Percentiles rank a stretch among this genome's conserved stretches.
phyloP scores from a whole-genome alignment of 2,888 invertebrate species.

The Oxystoma pomonae region DNA sequence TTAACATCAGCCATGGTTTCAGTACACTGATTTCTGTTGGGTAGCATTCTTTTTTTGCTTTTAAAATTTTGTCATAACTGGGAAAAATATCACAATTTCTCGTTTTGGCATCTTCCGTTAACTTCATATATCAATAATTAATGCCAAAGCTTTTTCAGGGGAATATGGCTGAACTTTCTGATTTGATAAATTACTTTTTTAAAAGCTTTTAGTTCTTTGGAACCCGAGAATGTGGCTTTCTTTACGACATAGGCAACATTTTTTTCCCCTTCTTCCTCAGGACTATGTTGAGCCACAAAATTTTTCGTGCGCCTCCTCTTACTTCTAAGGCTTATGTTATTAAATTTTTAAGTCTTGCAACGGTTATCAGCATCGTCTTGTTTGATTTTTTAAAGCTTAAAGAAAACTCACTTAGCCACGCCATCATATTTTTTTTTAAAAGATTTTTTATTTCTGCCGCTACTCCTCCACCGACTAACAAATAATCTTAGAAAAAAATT shows the following conservation, averaged over 20 bases:
- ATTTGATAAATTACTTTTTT: neutral
- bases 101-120: neutral
- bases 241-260: neutral
- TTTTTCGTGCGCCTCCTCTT: neutral
- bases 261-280: neutral
- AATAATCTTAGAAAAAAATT: too few species aligned
- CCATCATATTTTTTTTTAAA: too few species aligned
- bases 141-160: slow-evolving; percentile 2
- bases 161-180: neutral
- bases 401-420: too few species aligned
- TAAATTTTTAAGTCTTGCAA: too few species aligned
- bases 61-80: neutral
- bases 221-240: neutral
- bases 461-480: too few species aligned
- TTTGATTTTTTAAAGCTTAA: too few species aligned
- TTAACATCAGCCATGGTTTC: neutral
- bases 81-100: neutral
- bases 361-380: too few species aligned
- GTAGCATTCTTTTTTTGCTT: slow-evolving; percentile 4
- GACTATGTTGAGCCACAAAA: neutral
- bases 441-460: too few species aligned
- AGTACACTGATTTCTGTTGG: neutral
- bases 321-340: neutral
- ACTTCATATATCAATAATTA: neutral
- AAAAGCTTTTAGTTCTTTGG: neutral